Conservation (phyloP, 2,113 vertebrate genomes). For the Nerophis lumbriciformis region DNA sequence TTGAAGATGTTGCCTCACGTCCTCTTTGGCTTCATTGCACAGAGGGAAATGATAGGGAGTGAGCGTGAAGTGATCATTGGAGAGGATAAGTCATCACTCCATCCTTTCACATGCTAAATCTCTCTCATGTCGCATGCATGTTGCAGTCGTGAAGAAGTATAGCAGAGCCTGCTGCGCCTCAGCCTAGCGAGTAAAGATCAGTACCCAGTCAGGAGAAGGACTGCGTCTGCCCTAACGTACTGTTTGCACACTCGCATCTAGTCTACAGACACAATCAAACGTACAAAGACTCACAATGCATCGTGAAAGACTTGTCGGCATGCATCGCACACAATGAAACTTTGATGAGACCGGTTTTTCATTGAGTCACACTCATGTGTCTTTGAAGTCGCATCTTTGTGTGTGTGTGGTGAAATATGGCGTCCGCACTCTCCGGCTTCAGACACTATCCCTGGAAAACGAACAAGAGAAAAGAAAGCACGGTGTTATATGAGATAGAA, state of each 20-base stretch:
- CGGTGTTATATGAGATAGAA: neutral
- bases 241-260: constrained; percentile 22
- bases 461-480: constrained; percentile 14
- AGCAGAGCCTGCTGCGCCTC: constrained; percentile 13
- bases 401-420: constrained; percentile 16
- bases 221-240: neutral
- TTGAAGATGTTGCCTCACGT: constrained; percentile 36
- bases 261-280: constrained; percentile 33
- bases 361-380: constrained; percentile 20
- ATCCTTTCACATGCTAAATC: constrained; percentile 5
- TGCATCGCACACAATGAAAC: constrained; percentile 30
- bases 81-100: constrained; percentile 9
- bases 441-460: constrained; percentile 60
- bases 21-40: constrained; percentile 19
- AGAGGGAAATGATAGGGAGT: constrained; percentile 30
- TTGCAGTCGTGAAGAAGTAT: constrained; percentile 15
- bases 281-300: constrained; percentile 50
- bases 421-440: constrained; percentile 34
- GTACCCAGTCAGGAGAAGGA: neutral
- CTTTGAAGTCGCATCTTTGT: constrained; percentile 6
- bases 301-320: constrained; percentile 49
- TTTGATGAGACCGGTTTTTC: neutral
- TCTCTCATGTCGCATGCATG: constrained; percentile 14
- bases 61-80: constrained; percentile 18
- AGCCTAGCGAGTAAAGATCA: constrained; percentile 11